Conservation (phyloP, 2,888 invertebrate genomes). For the Notodonta ziczac region DNA sequence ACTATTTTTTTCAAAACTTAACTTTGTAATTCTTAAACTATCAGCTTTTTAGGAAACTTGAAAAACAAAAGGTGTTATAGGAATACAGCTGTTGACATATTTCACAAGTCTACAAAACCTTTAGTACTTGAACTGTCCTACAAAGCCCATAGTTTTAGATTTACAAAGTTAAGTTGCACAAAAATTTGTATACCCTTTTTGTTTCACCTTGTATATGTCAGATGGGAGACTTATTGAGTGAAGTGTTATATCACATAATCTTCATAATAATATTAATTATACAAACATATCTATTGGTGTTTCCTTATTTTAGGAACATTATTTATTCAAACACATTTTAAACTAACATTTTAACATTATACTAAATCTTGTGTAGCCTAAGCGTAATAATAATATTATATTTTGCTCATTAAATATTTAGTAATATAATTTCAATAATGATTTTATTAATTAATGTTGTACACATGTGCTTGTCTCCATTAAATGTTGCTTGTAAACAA, state of each 20-base stretch:
- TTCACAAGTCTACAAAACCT: too few species aligned
- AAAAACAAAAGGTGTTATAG: too few species aligned
- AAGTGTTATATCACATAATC: not conserved
- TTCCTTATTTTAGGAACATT: not conserved
- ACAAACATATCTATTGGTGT: not conserved
- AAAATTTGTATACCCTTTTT: too few species aligned
- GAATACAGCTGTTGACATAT: too few species aligned
- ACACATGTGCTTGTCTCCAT: not conserved
- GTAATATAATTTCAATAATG: not conserved
- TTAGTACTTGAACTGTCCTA: too few species aligned
- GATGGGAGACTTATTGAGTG: not conserved
- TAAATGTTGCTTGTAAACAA: too few species aligned
- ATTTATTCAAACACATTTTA: not conserved
- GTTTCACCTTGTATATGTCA: too few species aligned
- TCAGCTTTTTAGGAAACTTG: too few species aligned
- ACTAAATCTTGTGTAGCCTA: slow-evolving; percentile 15
- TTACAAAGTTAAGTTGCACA: too few species aligned
- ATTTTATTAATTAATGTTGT: not conserved
- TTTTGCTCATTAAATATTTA: slow-evolving; percentile 18
- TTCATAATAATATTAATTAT: slow-evolving; percentile 1
- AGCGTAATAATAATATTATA: slow-evolving; percentile 11
- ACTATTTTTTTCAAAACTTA: too few species aligned
- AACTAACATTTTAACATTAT: not conserved
- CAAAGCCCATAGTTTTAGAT: too few species aligned
- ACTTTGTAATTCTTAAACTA: too few species aligned